Base-by-base conservation (phyloP, 2,797 vertebrate genomes). In the Lithobates sylvaticus region DNA sequence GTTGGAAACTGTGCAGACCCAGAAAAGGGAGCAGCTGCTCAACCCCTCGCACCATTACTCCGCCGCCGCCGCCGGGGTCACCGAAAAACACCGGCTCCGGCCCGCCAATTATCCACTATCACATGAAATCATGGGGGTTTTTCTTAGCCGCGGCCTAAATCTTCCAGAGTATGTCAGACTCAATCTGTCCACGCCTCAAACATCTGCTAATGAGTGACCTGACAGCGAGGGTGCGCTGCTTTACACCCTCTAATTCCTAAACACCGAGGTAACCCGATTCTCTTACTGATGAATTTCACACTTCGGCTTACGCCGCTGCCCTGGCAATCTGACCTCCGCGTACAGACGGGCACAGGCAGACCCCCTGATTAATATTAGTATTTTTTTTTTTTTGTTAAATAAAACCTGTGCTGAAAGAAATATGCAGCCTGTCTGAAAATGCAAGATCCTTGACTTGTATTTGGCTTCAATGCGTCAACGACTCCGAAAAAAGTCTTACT, bases 201-300 rank as follows among this genome's bases (percentile, higher is more conserved):
- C 78, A 77, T 86, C 74, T 82, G 72, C 79, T 83, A 83, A 86
- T 76, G 80, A 86, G 76, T 78, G 44, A 77, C 70, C 47, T 81
- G 73, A 42, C 71, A 32, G 70, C 36, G 44, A 26, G 65, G 27
- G 71, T 32, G 64, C 39, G 39, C 67, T 8, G 83, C 42, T 23
- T 61, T 42, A 12, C 83, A 44, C 76, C 3, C 18, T 6, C 32
- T 58, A 76, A 86, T 70, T 81, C 78, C 42, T n/a, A 44, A 50
- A 58, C 64, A 64, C 34, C 27, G 13, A 39, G 69, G 84, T 71
- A 81, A 81, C 26, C 29, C 0, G 47, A 86, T 7, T 29, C 78
- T 8, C 23, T 27, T 44, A 23, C 70, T 72, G 54, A 79, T 80
- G 58, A 32, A 69, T 81, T 86, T 86, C 64, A 58, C 76, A 79